These are phyloP conservation scores for Isurus oxyrinchus DNA, from an alignment of 2,113 vertebrate genomes.

Conservation along the genomic window DNA sequence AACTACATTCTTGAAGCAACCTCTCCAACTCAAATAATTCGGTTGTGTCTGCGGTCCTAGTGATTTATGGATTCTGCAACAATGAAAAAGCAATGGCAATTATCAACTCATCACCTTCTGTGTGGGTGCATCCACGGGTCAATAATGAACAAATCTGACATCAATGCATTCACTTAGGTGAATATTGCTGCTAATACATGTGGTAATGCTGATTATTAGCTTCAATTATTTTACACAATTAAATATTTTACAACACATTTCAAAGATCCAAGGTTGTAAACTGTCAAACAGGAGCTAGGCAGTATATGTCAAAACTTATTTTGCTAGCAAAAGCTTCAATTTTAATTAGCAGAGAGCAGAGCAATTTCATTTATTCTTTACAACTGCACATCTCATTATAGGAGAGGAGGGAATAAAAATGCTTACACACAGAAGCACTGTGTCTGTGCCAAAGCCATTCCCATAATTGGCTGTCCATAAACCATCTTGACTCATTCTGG, in stretches of 20 bases:
- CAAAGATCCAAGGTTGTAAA: background rate
- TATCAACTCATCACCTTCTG: background rate
- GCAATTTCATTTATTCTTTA: background rate
- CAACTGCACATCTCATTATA: background rate
- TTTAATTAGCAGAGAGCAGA: conserved; percentile 1
- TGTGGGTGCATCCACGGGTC: background rate
- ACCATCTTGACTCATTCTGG: background rate
- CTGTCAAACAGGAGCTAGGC: background rate
- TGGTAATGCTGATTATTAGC: background rate
- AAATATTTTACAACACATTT: background rate
- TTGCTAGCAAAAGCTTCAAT: background rate
- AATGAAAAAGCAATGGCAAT: background rate
- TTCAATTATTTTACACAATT: background rate
- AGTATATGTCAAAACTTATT: conserved; percentile 11
- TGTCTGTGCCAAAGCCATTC: background rate
- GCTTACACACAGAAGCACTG: background rate
- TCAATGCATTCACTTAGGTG: background rate
- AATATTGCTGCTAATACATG: background rate
- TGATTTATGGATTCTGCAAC: background rate
- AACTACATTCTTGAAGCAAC: background rate
- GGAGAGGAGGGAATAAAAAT: background rate
- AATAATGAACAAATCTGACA: conserved; percentile 5
- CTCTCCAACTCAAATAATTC: background rate
- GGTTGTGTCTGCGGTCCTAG: background rate
- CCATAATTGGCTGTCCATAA: background rate